Base-by-base conservation (phyloP, 1,140 invertebrate species). In the Arion vulgaris region DNA sequence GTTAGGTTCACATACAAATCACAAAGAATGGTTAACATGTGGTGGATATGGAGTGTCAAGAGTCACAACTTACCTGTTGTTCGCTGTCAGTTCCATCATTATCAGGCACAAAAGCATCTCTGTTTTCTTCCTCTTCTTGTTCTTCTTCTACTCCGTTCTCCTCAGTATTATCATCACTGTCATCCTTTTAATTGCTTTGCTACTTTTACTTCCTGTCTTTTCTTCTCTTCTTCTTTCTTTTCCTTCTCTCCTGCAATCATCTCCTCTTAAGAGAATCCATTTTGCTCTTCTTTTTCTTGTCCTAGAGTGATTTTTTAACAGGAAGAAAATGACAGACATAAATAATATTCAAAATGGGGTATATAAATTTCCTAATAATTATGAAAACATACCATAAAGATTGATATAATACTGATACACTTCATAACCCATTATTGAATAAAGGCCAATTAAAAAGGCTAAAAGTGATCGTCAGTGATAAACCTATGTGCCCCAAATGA, bases 261-360 rank as follows among this genome's bases (percentile, higher is more conserved):
- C 73, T 88, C 83, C 74, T 85, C 81, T 87, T 81, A 73, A 84
- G 82, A 32, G 86, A 79, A 19, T 84, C 82, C 39, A 85, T 77
- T 53, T 87, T 88, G 71, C 80, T 86, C 57, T 85, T 85, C 78
- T 86, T 86, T 71, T 88, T 88, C 81, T 86, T 78, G 17, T 85
- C 78, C 41, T 82, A 41, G 34, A 68, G 80, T 41, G 38, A 74
- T 36, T 41, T 45, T 45, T n/a, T n/a, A n/a, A n/a, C n/a, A 71
- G 32, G 68, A 19, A 32, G 32, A 34, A 71, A 74, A 36, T 5
- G 79, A n/a, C n/a, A n/a, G n/a, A n/a, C n/a, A n/a, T n/a, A n/a
- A n/a, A n/a, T n/a, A n/a, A n/a, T n/a, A n/a, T n/a, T n/a, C n/a
- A n/a, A n/a, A n/a, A n/a, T n/a, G n/a, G n/a, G n/a, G n/a, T n/a